phyloP scores from a whole-genome alignment of 1,140 invertebrate species.

The Hypsibius dujardini region DNA sequence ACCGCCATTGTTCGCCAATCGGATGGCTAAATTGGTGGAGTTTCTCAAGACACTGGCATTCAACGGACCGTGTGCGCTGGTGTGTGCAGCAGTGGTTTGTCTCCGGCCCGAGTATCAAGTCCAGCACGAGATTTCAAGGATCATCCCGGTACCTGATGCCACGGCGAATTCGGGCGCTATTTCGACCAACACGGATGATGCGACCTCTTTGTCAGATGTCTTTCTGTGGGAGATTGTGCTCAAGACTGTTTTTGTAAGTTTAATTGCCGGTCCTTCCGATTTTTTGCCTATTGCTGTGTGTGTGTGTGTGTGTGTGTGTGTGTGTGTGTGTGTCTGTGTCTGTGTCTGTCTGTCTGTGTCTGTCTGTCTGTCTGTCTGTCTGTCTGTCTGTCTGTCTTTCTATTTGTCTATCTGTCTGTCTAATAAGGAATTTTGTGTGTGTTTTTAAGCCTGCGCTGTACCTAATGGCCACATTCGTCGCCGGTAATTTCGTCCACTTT shows the following conservation, averaged over 20 bases:
- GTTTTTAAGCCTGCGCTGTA: background rate
- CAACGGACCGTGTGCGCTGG: background rate
- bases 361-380: no score
- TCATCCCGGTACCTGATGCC: background rate
- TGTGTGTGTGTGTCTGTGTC: no score
- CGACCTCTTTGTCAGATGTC: background rate
- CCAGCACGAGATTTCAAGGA: conserved; percentile 4
- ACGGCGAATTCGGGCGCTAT: background rate
- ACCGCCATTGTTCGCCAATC: background rate
- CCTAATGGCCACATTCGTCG: background rate
- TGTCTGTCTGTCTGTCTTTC: background rate
- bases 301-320: no score
- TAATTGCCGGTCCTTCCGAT: background rate
- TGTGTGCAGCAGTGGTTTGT: background rate
- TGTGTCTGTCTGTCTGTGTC: no score
- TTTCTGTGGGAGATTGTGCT: background rate
- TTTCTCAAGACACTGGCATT: background rate
- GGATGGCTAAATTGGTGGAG: background rate
- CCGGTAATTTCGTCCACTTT: background rate
- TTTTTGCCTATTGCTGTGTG: background rate
- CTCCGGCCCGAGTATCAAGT: background rate
- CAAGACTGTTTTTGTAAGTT: background rate
- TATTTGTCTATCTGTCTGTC: background rate
- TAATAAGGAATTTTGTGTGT: background rate
- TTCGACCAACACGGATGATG: background rate